phyloP scores from a whole-genome alignment of 2,888 invertebrate genomes.

The Linnaemya tessellans region DNA sequence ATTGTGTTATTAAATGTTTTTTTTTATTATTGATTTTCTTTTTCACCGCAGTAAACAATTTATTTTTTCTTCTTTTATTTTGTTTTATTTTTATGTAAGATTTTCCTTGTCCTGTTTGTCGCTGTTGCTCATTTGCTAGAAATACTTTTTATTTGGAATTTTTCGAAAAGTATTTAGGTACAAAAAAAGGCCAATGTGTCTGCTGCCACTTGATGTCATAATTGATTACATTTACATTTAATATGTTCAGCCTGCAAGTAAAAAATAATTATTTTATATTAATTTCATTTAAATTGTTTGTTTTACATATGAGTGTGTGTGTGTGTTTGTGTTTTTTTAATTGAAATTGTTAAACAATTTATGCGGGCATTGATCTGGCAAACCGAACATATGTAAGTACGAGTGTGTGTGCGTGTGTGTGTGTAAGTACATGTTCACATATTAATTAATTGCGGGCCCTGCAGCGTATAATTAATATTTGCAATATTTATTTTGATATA shows the following conservation, averaged over 20 bases:
- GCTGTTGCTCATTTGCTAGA: conserved; percentile 8
- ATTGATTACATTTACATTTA: conserved; percentile 54
- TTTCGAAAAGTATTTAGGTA: conserved; percentile 21
- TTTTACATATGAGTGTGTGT: neutral
- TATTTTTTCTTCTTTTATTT: neutral
- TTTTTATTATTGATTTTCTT: conserved; percentile 36
- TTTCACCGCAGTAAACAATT: neutral
- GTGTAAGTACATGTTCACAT: neutral
- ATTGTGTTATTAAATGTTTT: conserved; percentile 51
- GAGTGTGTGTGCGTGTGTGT: neutral
- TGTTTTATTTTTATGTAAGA: neutral
- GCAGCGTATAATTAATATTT: conserved; percentile 32
- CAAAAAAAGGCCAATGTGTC: conserved; percentile 35
- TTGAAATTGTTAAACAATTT: conserved; percentile 5
- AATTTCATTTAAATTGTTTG: conserved; percentile 12
- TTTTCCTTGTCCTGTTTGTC: conserved; percentile 3
- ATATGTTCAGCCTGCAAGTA: conserved; percentile 61
- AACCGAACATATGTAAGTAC: neutral
- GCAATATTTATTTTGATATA: neutral
- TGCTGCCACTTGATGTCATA: conserved; percentile 61
- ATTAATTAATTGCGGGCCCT: conserved; percentile 16
- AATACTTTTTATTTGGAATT: conserved; percentile 13
- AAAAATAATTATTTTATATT: conserved; percentile 17
- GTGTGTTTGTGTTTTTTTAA: neutral
- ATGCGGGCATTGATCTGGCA: neutral